A percentile compares a stretch with the other conserved stretches of the same genome.
Conservation (phyloP, 2,888 invertebrate species). For the Athrips mouffetella region DNA sequence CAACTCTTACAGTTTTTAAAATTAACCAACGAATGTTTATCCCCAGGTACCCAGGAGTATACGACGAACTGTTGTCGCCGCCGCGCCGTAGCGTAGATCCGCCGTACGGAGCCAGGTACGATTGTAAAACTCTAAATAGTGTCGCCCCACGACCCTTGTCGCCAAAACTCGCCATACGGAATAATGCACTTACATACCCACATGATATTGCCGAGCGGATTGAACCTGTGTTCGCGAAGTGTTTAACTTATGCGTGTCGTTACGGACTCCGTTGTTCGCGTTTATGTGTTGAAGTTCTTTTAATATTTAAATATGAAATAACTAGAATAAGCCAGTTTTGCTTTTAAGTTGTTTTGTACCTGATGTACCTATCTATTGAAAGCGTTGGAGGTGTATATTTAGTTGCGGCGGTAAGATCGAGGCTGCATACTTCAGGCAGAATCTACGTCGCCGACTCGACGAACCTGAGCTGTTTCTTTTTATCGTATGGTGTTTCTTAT, state of each 20-base stretch:
- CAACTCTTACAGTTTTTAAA: not conserved
- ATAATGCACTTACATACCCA: conserved; percentile 40
- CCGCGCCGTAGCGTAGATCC: conserved; percentile 71
- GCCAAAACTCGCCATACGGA: conserved; percentile 18
- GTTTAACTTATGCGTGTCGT: conserved; percentile 4
- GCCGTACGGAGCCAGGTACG: conserved; percentile 75
- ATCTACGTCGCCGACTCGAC: not conserved
- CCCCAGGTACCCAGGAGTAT: conserved; percentile 63
- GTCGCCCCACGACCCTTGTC: conserved; percentile 46
- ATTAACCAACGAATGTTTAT: conserved; percentile 22
- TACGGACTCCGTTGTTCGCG: conserved; percentile 5
- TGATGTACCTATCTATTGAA: not conserved
- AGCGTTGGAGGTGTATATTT: not conserved
- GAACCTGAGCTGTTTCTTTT: conserved; percentile 2
- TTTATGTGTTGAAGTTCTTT: conserved; percentile 2
- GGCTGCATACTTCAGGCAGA: not conserved
- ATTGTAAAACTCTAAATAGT: conserved; percentile 70
- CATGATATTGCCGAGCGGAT: conserved; percentile 62
- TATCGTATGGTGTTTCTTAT: no score
- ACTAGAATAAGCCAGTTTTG: conserved; percentile 4
- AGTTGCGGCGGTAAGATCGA: not conserved
- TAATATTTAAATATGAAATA: no score
- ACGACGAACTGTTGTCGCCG: conserved; percentile 73
- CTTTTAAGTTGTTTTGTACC: not conserved
- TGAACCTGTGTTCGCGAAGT: conserved; percentile 52